Evolutionary conservation across 2,888 invertebrate genomes (phyloP), one percentile per base, ranked within the genome.

Genomic region (Lottia scabra): DNA sequence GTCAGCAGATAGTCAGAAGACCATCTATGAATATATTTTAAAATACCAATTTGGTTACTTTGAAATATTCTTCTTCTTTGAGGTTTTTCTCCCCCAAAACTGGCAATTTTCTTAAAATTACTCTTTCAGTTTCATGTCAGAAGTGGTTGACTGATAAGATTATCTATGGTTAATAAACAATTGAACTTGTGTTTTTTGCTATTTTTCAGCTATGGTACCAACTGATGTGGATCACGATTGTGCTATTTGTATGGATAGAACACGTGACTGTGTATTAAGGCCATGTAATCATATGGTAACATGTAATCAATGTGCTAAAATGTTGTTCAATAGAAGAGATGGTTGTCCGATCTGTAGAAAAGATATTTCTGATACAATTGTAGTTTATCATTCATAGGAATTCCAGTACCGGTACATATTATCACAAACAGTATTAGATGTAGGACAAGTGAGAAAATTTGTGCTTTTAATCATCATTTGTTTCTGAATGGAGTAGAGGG

Each of bases 231-330:
- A 90, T 46, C 84, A 85, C 27, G 90, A 91, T 72, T 91, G 91
- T 81, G 90, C 90, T 8, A 90, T 91, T 64, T 91, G 91, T 83
- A 90, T 91, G 90, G 90, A 90, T 75, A 83, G 85, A 27, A 73
- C 82, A 12, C 80, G 90, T 63, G 89, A 91, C 82, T 90, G 89
- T 77, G 86, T 91, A 12, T 83, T 91, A 70, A 87, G 88, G 73
- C 91, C 91, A 0, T 91, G 91, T 80, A 89, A 90, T 78, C 91
- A 91, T 82, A 85, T 91, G 85, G 87, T 90, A 72, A 89, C 90
- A 0, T 91, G 91, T 78, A 85, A 84, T 66, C 83, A 86, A 45
- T 91, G 91, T 80, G 89, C 90, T n/a, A 83, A 87, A 63, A 84
- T 90, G 76, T 82, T 91, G 26, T 84, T 87, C 48, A 88, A 88